Base-by-base conservation (phyloP, 2,888 invertebrate species). In the Erebia ligea region DNA sequence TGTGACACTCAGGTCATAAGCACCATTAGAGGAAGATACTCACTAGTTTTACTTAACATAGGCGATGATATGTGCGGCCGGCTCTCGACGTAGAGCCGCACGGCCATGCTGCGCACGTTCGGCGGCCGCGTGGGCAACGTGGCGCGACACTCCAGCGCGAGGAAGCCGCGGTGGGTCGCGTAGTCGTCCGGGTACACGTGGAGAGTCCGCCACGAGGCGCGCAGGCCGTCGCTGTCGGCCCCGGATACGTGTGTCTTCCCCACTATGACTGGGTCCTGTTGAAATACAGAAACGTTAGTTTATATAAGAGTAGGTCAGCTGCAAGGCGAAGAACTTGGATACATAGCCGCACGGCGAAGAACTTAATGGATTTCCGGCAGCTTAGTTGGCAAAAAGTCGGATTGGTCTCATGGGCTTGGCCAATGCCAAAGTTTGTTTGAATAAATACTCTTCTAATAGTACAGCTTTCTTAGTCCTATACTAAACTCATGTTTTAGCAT, bases 1-100 rank as follows among this genome's bases (percentile, higher is more conserved):
- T 34, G 34, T 34, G 34, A 6, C 34, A 34, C 34, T 34, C 6
- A n/a, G 5, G n/a, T 17, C 8, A 15, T 50, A 6, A 6, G 1
- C 8, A 25, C 1, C 1, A 8, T 1, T n/a, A 4, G 10, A 25
- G 1, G 13, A 21, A 54, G 19, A 74, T 75, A 92, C 92, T 90
- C 79, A 92, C 92, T 92, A 81, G 91, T 92, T 84, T 92, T 92
- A 86, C 92, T 92, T 84, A 92, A 91, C 91, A 92, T 92, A 79
- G 89, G 92, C 0, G 90, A 88, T 1, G 92, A 91, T 84, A 92
- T 90, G 82, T 91, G 92, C 17, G 92, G 92, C 0, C 91, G 84
- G 8, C 84, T 81, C 0, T 91, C 92, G 40, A 92, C 89, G 63
- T 89, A 92, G 13, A 92, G 83, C 9, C 92, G 86, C 75, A 92